A percentile compares a stretch with the other conserved stretches of the same genome.
Conservation (phyloP, 2,113 vertebrate species). For the Gorsachius goisagi region DNA sequence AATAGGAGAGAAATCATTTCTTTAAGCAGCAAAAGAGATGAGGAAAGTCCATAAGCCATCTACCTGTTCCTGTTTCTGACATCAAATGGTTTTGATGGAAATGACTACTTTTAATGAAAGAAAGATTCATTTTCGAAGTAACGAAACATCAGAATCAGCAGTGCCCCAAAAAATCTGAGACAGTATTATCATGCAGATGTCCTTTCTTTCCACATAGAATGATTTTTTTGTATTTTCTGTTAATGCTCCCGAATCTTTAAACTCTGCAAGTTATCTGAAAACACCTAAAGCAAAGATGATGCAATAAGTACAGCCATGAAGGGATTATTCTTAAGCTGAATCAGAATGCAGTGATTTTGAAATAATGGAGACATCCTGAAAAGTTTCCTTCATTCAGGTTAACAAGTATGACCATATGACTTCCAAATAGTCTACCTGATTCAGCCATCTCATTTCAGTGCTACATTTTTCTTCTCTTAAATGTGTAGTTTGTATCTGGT, state of each 20-base stretch:
- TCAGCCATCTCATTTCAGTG: background rate
- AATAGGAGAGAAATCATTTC: background rate
- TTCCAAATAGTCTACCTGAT: background rate
- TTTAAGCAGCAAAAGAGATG: background rate
- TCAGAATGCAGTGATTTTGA: background rate
- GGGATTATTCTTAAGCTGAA: constrained; percentile 32
- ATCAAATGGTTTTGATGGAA: background rate
- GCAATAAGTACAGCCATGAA: background rate
- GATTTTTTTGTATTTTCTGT: background rate
- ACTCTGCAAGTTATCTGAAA: background rate
- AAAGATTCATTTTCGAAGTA: background rate
- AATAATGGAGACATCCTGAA: constrained; percentile 8
- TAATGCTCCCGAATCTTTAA: background rate
- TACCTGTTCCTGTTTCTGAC: background rate
- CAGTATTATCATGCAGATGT: background rate
- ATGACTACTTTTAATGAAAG: background rate
- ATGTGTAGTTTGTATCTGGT: background rate
- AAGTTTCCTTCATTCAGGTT: constrained; percentile 27
- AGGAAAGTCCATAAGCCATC: background rate
- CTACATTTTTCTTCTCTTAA: background rate
- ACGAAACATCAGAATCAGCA: background rate
- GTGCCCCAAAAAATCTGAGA: background rate
- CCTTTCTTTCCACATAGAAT: constrained; percentile 4
- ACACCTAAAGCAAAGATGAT: background rate
- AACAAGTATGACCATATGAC: background rate